Conservation (phyloP, 2,888 invertebrate genomes). For the Rhagium mordax region DNA sequence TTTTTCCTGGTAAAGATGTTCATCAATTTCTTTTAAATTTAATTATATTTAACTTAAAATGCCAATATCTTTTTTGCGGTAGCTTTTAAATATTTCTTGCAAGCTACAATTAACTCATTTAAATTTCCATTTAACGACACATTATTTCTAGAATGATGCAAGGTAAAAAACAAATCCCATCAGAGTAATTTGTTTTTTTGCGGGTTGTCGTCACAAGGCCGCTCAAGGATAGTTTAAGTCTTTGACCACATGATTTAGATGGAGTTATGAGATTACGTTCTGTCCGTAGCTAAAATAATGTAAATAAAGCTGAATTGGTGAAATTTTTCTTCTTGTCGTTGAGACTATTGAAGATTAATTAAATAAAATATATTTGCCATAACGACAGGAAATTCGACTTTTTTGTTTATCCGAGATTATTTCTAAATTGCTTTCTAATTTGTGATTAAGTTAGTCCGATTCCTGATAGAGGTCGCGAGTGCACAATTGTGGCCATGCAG, state of each 20-base stretch:
- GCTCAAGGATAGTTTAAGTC: neutral
- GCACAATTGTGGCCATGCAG: neutral
- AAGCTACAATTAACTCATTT: neutral
- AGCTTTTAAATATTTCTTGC: neutral
- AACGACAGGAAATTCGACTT: neutral
- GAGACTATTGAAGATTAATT: neutral
- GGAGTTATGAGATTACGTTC: neutral
- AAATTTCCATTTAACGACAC: conserved; percentile 3
- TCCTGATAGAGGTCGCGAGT: neutral
- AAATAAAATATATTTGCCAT: neutral
- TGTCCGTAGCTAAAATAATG: neutral
- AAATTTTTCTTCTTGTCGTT: too few relatives aligned
- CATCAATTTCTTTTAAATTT: neutral
- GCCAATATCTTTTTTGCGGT: neutral
- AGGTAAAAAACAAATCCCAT: neutral
- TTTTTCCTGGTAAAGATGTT: neutral
- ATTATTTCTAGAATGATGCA: conserved; percentile 8
- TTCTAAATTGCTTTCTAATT: neutral
- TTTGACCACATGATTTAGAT: conserved; percentile 11
- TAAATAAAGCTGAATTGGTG: neutral
- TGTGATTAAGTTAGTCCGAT: neutral
- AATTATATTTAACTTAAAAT: neutral
- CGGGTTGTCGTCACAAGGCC: conserved; percentile 1
- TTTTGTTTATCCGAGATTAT: neutral
- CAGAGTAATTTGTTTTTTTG: neutral